Evolutionary conservation across 2,113 vertebrate genomes (phyloP).

Genomic region (Myocastor coypus): DNA sequence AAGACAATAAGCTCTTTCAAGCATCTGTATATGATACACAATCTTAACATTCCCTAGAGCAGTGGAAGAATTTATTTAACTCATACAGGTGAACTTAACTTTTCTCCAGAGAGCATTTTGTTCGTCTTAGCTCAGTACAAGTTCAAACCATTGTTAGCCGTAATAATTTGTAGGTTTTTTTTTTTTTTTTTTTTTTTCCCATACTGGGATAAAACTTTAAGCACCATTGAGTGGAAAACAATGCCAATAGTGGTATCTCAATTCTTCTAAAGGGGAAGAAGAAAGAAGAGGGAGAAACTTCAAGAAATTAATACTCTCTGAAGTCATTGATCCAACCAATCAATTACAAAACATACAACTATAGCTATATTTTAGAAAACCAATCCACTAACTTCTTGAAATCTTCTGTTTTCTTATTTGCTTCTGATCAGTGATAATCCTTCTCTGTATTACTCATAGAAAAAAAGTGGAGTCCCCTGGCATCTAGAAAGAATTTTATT

Average conservation of each 20-base stretch:
- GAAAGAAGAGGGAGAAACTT: not conserved
- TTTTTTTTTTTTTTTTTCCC: too few relatives aligned
- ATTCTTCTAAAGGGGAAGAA: not conserved
- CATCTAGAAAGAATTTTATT: conserved; percentile 66
- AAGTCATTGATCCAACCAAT: not conserved
- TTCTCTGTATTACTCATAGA: not conserved
- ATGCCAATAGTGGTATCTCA: conserved; percentile 56
- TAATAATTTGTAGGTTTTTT: conserved; percentile 68
- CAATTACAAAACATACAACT: conserved; percentile 7
- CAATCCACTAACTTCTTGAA: conserved; percentile 4
- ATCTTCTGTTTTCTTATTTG: conserved; percentile 32
- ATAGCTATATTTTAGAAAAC: not conserved
- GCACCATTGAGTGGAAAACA: conserved; percentile 64
- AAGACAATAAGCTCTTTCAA: conserved; percentile 69
- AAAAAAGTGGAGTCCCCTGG: conserved; percentile 21
- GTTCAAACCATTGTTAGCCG: conserved; percentile 71
- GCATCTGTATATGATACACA: conserved; percentile 48
- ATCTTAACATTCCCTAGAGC: conserved; percentile 65
- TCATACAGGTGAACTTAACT: conserved; percentile 60
- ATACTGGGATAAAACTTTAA: conserved; percentile 38
- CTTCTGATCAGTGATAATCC: conserved; percentile 36
- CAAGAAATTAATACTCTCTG: conserved; percentile 49
- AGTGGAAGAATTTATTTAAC: conserved; percentile 70
- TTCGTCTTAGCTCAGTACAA: conserved; percentile 66
- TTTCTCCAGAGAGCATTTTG: conserved; percentile 70